Evolutionary conservation across 2,888 invertebrate genomes (phyloP).

Genomic region (Rosalia funebris): DNA sequence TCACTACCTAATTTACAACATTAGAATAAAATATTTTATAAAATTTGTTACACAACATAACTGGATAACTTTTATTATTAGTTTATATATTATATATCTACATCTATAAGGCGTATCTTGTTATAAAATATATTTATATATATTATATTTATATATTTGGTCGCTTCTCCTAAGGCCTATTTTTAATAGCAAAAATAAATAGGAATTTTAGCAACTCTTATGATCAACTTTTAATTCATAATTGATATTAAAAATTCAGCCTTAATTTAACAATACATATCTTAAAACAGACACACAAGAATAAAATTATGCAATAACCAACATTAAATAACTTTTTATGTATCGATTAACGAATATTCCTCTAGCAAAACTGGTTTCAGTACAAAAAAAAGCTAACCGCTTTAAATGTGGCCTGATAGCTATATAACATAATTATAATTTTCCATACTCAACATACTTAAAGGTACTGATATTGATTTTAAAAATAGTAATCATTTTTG

Average conservation of each 20-base stretch:
- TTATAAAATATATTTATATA: slow-evolving; percentile 51
- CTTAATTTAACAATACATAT: slow-evolving; percentile 28
- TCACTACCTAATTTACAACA: slow-evolving; percentile 41
- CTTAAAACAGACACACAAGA: slow-evolving; percentile 17
- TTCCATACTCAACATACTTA: too few relatives aligned
- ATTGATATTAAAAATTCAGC: slow-evolving; percentile 36
- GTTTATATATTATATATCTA: slow-evolving; percentile 48
- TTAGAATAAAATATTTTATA: slow-evolving; percentile 49
- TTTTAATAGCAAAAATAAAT: slow-evolving; percentile 40
- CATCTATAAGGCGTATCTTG: slow-evolving; percentile 60
- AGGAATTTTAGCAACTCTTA: slow-evolving; percentile 28
- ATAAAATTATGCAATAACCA: slow-evolving; percentile 3
- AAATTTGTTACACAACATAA: slow-evolving; percentile 49
- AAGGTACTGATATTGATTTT: too few relatives aligned
- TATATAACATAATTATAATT: too few relatives aligned
- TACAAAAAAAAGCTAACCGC: too few relatives aligned
- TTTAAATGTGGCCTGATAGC: too few relatives aligned
- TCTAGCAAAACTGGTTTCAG: slow-evolving; percentile 1
- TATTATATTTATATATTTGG: slow-evolving; percentile 54
- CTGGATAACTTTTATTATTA: slow-evolving; percentile 42
- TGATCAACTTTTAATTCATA: slow-evolving; percentile 26
- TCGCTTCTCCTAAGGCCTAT: slow-evolving; percentile 53
- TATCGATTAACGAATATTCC: not conserved
- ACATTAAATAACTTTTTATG: slow-evolving; percentile 1
- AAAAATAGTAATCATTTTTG: too few relatives aligned